Evolutionary conservation across 2,888 invertebrate genomes (phyloP), one percentile per base, ranked within the genome.

Genomic region (Epirrita christyi): DNA sequence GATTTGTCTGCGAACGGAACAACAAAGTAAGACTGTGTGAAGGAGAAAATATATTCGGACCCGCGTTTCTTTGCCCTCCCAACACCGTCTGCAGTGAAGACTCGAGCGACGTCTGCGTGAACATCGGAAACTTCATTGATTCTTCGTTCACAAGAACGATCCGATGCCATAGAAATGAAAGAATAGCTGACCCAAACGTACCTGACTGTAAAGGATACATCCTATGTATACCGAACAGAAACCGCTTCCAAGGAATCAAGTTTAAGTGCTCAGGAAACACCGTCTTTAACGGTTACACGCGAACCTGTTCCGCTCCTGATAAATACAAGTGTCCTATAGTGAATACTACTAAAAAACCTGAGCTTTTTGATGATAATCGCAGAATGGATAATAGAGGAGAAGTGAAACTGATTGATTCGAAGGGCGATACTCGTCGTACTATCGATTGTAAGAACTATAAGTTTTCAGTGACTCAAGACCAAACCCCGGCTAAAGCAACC

Each of bases 381-480:
- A 80, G 76, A 60, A 68, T 70, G 3, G 79, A 79, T 36, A 46
- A 63, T 0, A 68, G 50, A 15, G 68, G 63, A n/a, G 68, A 61
- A 8, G 56, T 61, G 0, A 55, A 42, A 21, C 14, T 58, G 0
- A 49, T 48, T 3, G 59, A 50, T 42, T 55, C 15, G 7, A 63
- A 51, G 2, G 43, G 29, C 6, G 63, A 65, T 14, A 13, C 10
- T 2, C 61, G 67, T 0, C 52, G 65, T 2, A 37, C 55, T 11
- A 85, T 91, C 29, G 90, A 91, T 59, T 92, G 92, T 63, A 91
- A 89, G 63, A 87, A 85, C 64, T 92, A 92, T 59, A 92, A 88
- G 55, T 87, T 92, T 28, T 74, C 82, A 13, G 83, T 91, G 13
- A 86, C 85, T 0, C 81, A 87, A 67, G 85, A 83, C 10, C 71